Base-by-base conservation (phyloP, 2,113 vertebrate species). In the Eubucco bourcierii region DNA sequence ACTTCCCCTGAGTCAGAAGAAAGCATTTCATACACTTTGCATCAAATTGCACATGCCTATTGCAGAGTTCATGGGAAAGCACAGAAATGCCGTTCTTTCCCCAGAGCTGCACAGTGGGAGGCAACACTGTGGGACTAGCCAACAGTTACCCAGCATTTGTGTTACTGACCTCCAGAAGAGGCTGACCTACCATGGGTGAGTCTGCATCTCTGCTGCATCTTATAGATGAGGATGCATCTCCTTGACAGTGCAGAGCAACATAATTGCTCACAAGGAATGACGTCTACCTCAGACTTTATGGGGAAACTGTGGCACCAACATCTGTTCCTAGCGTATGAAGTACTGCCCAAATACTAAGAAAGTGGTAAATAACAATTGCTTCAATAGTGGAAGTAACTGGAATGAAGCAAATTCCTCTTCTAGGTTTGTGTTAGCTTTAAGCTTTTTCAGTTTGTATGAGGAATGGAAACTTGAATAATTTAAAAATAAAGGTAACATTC, bases 121-220 rank as follows among this genome's bases (percentile, higher is more conserved):
- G 19, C 31, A 80, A 10, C 27, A 12, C n/a, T 3, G 2, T 31
- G 66, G 34, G 25, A 29, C 2, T 39, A 66, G 20, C 0, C 0
- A 78, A 41, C 18, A 4, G 21, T 74, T 65, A 37, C 7, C 0
- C 2, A 63, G 8, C n/a, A 4, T n/a, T 59, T 29, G 55, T 25
- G 21, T 63, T 37, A 41, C 31, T 56, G 68, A 88, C 4, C 16
- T 60, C 44, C 61, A 50, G 74, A 44, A 68, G 11, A 72, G 33
- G 44, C 6, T 82, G 82, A 44, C 44, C 29, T 63, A 2, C 31
- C 44, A 2, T 3, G 28, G 24, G 19, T 37, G 47, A 50, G 47
- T 24, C 47, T 50, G 25, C 52, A 55, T 55, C 52, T 55, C 52
- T 55, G 12, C 25, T 55, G 27, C 52, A 55, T 55, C 25, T 55